Conservation (phyloP, 1,140 invertebrate genomes). For the Atta colombica region DNA sequence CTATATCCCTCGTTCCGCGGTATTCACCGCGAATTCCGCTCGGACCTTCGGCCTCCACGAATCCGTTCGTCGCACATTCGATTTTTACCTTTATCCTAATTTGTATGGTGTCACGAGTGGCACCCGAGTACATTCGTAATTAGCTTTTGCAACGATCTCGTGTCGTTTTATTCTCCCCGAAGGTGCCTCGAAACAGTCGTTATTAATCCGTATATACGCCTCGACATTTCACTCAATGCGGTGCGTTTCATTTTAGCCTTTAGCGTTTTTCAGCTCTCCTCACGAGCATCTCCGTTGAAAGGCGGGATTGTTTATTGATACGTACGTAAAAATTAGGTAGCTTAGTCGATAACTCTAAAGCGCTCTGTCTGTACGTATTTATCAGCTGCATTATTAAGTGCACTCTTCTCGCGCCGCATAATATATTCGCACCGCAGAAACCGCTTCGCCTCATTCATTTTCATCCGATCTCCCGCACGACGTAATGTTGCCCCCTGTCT, state of each 20-base stretch:
- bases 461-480: constrained; percentile 36
- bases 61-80: background rate
- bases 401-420: constrained; percentile 35
- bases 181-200: background rate
- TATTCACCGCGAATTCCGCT: constrained; percentile 37
- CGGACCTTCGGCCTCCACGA: background rate
- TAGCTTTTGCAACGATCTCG: constrained; percentile 18
- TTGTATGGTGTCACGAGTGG: constrained; percentile 40
- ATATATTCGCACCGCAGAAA: constrained; percentile 41
- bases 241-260: background rate
- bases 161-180: background rate
- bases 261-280: background rate
- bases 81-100: constrained; percentile 53
- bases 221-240: background rate
- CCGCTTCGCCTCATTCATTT: constrained; percentile 36
- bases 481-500: constrained; percentile 10
- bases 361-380: background rate
- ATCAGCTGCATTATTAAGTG: constrained; percentile 43
- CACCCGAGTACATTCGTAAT: constrained; percentile 38
- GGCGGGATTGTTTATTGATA: constrained; percentile 15
- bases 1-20: constrained; percentile 24
- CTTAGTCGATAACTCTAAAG: constrained; percentile 9
- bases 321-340: background rate
- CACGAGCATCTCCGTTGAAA: background rate
- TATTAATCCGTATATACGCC: constrained; percentile 7